Evolutionary conservation across 2,797 vertebrate genomes (phyloP), one percentile per base, ranked within the genome.

Genomic region (Chromobotia macracanthus): DNA sequence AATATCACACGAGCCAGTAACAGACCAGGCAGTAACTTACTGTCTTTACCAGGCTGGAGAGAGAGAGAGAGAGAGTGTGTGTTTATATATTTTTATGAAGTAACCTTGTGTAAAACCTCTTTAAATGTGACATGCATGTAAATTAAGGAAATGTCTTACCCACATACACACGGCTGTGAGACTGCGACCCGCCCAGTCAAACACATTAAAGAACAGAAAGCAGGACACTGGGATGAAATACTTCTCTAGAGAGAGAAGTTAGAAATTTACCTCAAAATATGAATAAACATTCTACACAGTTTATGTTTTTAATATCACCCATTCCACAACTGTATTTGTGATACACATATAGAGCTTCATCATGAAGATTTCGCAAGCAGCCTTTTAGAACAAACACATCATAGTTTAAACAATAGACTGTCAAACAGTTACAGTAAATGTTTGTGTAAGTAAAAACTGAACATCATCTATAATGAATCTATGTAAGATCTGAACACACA

Each of bases 161-260:
- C 97, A 98, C 73, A 93, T 93, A 78, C 89, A 90, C 31, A 95
- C 0, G 0, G 94, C 94, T 0, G 96, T 97, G 75, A 98, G 90
- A 84, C 96, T 98, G 65, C 97, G 91, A 70, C 97, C 97, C 0
- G 85, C 83, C 95, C 95, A 98, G 91, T 99, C 97, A n/a, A 94
- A 95, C 84, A 95, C 21, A 74, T 98, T 98, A 74, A 99, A 98
- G 67, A 94, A 88, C 84, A 99, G 91, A 88, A 98, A 98, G 81
- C 97, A 97, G 76, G 93, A 92, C 71, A 97, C 96, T 0, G 97
- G 94, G 77, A 92, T 94, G 88, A 97, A 99, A 79, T 96, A 98
- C 1, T 23, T 1, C 48, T 1, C 95, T 96, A 60, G 28, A 50
- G 21, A 77, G 58, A 77, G 31, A 71, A 77, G 6, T 1, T 0